Evolutionary conservation across 1,140 invertebrate genomes (phyloP), one percentile per base, ranked within the genome.

Genomic region (Macrosteles quadrilineatus): DNA sequence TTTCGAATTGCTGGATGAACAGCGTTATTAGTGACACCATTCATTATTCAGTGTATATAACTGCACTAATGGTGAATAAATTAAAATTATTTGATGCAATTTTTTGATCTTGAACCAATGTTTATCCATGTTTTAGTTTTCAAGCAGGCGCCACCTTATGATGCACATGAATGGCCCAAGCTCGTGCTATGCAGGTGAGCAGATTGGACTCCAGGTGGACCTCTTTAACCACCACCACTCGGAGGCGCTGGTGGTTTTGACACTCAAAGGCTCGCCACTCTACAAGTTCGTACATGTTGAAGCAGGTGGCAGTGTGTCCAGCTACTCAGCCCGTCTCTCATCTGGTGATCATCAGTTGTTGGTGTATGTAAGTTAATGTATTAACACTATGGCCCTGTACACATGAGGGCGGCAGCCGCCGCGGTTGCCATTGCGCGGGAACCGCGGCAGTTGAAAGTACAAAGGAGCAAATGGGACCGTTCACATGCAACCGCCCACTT

Each of bases 231-330:
- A 84, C 71, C 82, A 83, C 75, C 64, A 72, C 0, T 71, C 72
- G 23, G 77, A 81, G 55, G 75, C 80, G 30, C 74, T 79, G n/a
- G 79, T 79, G 9, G 66, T 79, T 11, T 64, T 83, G 4, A 73
- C 71, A 0, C 67, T 83, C 0, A 76, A 77, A 29, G 76, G 77
- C 2, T 83, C 85, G 0, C 75, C 80, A 29, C 78, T 84, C 57
- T 86, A 86, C 73, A 77, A 81, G 43, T 86, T 87, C 73, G 83
- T 88, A 0, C 77, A 84, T 45, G 86, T 88, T 1, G 85, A 84
- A 65, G 76, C 81, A 1, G 77, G 82, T 57, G 87, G 87, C 2
- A 79, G 81, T 23, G 84, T 86, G 0, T 80, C 79, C 11, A 84
- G 85, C 36, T 87, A 86, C 74, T 76, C 76, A 0, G 81, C 81